phyloP scores from a whole-genome alignment of 2,888 invertebrate species.

The Osmoderma eremita region DNA sequence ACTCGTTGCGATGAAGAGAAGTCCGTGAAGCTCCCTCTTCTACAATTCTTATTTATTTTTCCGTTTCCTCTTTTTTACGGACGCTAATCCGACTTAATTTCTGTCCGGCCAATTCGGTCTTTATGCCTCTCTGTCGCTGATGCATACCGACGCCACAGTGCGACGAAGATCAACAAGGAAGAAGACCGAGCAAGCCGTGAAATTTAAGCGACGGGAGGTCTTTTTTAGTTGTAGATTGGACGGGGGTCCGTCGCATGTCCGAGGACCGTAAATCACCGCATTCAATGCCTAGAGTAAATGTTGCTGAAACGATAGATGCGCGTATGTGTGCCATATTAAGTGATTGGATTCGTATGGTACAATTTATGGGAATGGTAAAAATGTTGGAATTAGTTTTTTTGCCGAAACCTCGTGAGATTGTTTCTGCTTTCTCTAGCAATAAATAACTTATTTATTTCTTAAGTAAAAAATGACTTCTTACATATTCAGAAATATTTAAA shows the following conservation, averaged over 20 bases:
- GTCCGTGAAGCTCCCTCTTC: constrained; percentile 41
- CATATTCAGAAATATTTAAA: too few species aligned
- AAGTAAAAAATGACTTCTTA: too few species aligned
- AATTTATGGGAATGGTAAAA: constrained; percentile 7
- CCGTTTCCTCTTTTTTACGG: constrained; percentile 61
- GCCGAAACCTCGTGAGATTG: too few species aligned
- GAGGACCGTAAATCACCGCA: constrained; percentile 41
- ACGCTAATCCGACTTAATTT: constrained; percentile 44
- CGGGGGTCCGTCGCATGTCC: constrained; percentile 38
- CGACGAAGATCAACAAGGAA: constrained; percentile 11
- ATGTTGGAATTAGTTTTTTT: too few species aligned
- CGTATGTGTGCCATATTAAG: constrained; percentile 30
- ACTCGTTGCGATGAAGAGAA: constrained; percentile 13
- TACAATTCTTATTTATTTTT: constrained; percentile 63
- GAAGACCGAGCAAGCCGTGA: constrained; percentile 36
- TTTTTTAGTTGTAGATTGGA: constrained; percentile 41
- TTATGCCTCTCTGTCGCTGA: constrained; percentile 18
- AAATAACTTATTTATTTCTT: too few species aligned
- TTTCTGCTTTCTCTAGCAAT: too few species aligned
- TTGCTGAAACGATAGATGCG: constrained; percentile 40
- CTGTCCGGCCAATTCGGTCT: constrained; percentile 34
- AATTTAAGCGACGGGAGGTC: constrained; percentile 41
- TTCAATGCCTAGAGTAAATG: constrained; percentile 38
- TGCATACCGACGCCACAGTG: not conserved
- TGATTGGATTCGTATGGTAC: constrained; percentile 37